A percentile compares a stretch with the other conserved stretches of the same genome.
Evolutionary conservation across 2,113 vertebrate genomes (phyloP).

Genomic region (Mormyrus iriodes): DNA sequence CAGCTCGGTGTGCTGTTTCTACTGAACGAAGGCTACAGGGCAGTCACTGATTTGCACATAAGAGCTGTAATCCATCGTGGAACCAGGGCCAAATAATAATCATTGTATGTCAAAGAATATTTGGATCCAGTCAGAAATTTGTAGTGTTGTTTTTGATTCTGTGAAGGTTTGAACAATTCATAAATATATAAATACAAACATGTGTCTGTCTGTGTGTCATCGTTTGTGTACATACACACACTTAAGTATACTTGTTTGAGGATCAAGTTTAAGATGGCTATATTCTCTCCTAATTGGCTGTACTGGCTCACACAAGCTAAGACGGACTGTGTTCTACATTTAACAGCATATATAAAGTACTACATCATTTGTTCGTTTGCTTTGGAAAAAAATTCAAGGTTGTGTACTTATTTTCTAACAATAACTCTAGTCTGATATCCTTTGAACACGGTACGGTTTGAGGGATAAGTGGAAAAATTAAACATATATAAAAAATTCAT

Average conservation of each 20-base stretch:
- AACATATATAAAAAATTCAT: not conserved
- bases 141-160: not conserved
- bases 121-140: not conserved
- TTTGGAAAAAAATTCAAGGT: not conserved
- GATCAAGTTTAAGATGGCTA: too few relatives aligned
- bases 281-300: too few relatives aligned
- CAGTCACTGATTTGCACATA: not conserved
- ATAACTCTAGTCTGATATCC: not conserved
- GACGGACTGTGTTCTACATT: not conserved
- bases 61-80: not conserved
- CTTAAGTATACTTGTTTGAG: too few relatives aligned
- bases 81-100: not conserved
- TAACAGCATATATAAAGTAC: not conserved
- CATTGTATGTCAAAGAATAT: not conserved
- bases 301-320: not conserved
- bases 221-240: too few relatives aligned
- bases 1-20: not conserved
- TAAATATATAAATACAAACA: too few relatives aligned
- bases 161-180: not conserved
- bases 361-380: not conserved
- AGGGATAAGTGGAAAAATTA: not conserved
- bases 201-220: too few relatives aligned
- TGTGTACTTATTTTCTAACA: not conserved
- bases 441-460: not conserved
- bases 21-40: not conserved